Evolutionary conservation across 2,113 vertebrate genomes (phyloP).

Genomic region (Cebidichthys violaceus): DNA sequence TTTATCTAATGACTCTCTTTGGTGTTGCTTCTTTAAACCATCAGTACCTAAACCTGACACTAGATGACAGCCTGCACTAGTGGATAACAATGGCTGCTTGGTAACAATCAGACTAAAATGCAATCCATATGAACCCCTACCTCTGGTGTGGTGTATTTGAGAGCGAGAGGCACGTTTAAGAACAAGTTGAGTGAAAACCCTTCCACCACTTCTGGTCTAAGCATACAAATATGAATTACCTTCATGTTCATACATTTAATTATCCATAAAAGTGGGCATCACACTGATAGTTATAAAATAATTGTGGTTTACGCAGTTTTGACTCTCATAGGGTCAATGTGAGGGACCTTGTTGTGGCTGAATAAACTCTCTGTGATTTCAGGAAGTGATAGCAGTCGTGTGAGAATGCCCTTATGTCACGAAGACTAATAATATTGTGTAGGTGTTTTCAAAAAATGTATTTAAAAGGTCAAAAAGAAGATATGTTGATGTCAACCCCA

Average conservation of each 20-base stretch:
- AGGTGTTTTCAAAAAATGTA: conserved; percentile 14
- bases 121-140: conserved; percentile 53
- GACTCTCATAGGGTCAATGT: background rate
- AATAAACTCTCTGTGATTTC: background rate
- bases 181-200: background rate
- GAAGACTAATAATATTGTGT: background rate
- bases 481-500: conserved; percentile 19
- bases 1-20: background rate
- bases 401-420: background rate
- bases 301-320: background rate
- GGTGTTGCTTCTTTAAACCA: background rate
- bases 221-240: background rate
- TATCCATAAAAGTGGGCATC: background rate
- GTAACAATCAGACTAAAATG: conserved; percentile 64
- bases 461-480: conserved; percentile 18
- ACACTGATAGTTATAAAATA: background rate
- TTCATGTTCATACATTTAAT: background rate
- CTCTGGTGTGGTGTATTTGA: conserved; percentile 22
- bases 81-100: conserved; percentile 16
- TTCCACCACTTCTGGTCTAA: background rate
- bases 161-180: background rate
- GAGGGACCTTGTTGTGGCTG: background rate
- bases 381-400: background rate
- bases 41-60: conserved; percentile 55
- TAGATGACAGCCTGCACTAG: conserved; percentile 61